Evolutionary conservation across 2,888 invertebrate genomes (phyloP), one percentile per base, ranked within the genome.

Genomic region (Eupithecia tripunctaria): DNA sequence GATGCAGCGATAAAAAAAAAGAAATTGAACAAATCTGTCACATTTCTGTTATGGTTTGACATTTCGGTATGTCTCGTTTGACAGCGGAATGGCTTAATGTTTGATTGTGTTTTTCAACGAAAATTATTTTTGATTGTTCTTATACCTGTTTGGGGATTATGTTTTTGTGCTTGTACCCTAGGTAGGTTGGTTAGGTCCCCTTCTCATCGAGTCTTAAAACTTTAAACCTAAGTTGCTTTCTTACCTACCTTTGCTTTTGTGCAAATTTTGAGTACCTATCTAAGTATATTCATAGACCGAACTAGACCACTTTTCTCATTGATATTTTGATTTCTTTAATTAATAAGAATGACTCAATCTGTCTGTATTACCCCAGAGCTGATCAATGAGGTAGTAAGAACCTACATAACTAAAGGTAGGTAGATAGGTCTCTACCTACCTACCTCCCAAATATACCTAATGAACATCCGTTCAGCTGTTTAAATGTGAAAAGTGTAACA

Each of bases 41-140:
- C 87, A 91, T 93, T 92, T 91, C 89, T 86, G 88, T 91, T 88
- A 82, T 86, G 85, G 85, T 89, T 88, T 93, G 94, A 92, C 93
- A 91, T 89, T 89, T 91, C 84, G 91, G 89, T 91, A 89, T 85
- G 88, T 84, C 84, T 83, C 80, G 76, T 81, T 80, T 83, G 84
- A 81, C 84, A 82, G 81, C 75, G 82, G 78, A 86, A 88, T 87
- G 89, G 88, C 89, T 91, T 92, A 89, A 88, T 88, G 81, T 85
- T 82, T 82, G 85, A 90, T 85, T 86, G 82, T 85, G 81, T 87
- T 89, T 91, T 90, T 89, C 87, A 88, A 89, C 88, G 82, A 88
- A 88, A 88, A 88, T 88, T 83, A 84, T 68, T 74, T 69, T 62
- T 25, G 18, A 51, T 67, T 64, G 64, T 64, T 64, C 21, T 41